Evolutionary conservation across 2,888 invertebrate species (phyloP).

Genomic region (Rotaria socialis): DNA sequence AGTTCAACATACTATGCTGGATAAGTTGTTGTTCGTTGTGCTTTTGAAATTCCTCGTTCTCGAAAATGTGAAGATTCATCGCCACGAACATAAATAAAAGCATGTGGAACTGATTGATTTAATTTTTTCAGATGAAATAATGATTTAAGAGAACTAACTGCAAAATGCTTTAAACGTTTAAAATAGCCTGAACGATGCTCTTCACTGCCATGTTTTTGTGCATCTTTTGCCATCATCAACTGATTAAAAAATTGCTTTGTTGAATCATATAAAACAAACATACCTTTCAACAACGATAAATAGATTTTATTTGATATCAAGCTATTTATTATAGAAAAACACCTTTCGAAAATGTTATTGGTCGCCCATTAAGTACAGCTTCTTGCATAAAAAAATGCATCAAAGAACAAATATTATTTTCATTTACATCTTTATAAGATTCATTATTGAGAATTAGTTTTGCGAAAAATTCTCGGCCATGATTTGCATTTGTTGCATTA

Average conservation of each 20-base stretch:
- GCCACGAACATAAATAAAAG: constrained; percentile 25
- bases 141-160: background rate
- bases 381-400: constrained; percentile 38
- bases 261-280: constrained; percentile 33
- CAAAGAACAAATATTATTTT: background rate
- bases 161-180: constrained; percentile 2
- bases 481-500: constrained; percentile 16
- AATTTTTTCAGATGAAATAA: background rate
- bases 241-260: background rate
- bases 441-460: background rate
- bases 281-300: background rate
- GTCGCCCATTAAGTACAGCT: constrained; percentile 2
- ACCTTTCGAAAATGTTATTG: constrained; percentile 3
- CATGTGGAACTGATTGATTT: background rate
- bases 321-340: background rate
- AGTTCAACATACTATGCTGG: background rate
- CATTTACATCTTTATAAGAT: constrained; percentile 10
- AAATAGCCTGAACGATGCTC: background rate
- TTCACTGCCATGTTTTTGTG: constrained; percentile 4
- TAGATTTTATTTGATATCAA: background rate
- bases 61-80: constrained; percentile 36
- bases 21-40: background rate
- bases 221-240: constrained; percentile 7
- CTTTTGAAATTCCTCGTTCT: background rate
- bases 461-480: background rate